Evolutionary conservation across 2,888 invertebrate genomes (phyloP).

Genomic region (Zonitis immaculata): DNA sequence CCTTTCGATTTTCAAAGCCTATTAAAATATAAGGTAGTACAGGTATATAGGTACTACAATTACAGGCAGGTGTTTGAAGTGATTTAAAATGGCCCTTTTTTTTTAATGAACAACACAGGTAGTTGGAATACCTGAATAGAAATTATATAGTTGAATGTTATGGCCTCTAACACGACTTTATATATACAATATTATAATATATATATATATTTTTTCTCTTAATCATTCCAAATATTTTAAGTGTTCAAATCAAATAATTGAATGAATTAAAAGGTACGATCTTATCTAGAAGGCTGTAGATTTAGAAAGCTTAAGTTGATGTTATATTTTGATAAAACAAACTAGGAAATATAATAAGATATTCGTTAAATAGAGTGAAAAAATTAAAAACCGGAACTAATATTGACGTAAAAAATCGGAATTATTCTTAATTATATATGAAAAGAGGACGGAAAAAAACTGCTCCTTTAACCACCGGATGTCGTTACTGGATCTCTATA

Average conservation of each 20-base stretch:
- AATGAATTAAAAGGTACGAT: not conserved
- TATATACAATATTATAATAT: too few relatives aligned
- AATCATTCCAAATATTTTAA: too few relatives aligned
- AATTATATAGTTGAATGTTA: constrained; percentile 4
- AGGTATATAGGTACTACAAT: constrained; percentile 19
- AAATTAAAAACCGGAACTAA: constrained; percentile 14
- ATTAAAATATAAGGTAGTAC: constrained; percentile 19
- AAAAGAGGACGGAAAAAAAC: not conserved
- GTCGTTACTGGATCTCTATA: constrained; percentile 19
- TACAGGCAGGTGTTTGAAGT: constrained; percentile 22
- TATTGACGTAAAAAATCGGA: constrained; percentile 9
- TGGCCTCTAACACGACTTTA: too few relatives aligned
- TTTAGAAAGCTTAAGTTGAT: not conserved
- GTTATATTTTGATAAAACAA: not conserved
- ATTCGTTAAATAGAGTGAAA: constrained; percentile 16
- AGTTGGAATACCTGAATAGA: constrained; percentile 18
- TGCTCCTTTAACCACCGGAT: constrained; percentile 7
- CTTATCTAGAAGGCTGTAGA: not conserved
- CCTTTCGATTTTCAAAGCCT: too few relatives aligned
- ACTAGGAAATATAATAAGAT: constrained; percentile 11
- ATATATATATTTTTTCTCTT: too few relatives aligned
- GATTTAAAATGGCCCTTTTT: constrained; percentile 21
- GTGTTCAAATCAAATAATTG: not conserved
- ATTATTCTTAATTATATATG: not conserved
- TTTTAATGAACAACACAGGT: constrained; percentile 21